Conservation (phyloP, 2,113 vertebrate species). For the Salvelinus fontinalis region DNA sequence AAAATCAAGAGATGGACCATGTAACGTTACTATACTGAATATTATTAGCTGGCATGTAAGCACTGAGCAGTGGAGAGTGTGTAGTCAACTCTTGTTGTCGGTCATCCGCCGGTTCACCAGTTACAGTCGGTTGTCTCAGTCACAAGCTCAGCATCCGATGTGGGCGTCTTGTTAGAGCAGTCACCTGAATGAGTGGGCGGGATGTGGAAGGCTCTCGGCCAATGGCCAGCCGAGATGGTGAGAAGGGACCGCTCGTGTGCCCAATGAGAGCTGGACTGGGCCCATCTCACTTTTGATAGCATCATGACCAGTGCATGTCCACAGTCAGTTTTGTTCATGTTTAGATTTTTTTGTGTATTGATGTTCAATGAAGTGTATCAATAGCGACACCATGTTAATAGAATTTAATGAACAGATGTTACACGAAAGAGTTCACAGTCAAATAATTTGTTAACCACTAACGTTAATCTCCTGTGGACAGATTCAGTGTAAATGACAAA, state of each 20-base stretch:
- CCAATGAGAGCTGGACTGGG: too few species aligned
- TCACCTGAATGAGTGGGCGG: constrained; percentile 66
- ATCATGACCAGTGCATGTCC: background rate
- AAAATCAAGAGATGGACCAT: background rate
- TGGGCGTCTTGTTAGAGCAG: constrained; percentile 47
- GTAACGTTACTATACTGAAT: background rate
- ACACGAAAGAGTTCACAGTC: too few species aligned
- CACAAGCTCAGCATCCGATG: constrained; percentile 58
- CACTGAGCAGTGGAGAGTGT: background rate
- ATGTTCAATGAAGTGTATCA: too few species aligned
- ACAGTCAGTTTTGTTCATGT: background rate
- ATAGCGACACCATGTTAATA: too few species aligned
- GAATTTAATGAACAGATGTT: too few species aligned
- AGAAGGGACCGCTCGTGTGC: background rate
- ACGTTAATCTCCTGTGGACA: too few species aligned
- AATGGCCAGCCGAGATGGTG: constrained; percentile 10
- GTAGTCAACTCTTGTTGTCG: background rate
- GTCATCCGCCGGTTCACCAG: constrained; percentile 1
- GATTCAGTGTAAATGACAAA: too few species aligned
- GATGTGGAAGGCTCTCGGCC: constrained; percentile 40
- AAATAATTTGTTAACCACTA: too few species aligned
- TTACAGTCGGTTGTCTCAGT: constrained; percentile 53
- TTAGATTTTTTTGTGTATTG: too few species aligned
- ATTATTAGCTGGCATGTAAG: background rate
- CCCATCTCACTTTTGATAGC: background rate